phyloP scores from a whole-genome alignment of 92 coral and sea anemone species.

The Epizoanthus scotinus region DNA sequence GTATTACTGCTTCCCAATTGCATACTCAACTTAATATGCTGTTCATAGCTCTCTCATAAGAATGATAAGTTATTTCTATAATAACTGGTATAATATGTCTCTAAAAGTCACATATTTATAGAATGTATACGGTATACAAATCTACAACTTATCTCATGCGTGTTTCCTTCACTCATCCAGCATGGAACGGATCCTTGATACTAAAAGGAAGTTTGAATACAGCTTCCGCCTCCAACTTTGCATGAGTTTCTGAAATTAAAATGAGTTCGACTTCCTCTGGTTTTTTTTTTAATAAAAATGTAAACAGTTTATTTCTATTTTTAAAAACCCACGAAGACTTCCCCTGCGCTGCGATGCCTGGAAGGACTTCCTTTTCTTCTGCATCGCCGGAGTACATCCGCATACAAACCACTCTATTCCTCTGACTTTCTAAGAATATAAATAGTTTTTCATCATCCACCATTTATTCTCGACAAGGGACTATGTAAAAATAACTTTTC shows the following conservation, averaged over 20 bases:
- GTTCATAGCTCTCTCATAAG: too few species aligned
- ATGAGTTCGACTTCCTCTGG: background rate
- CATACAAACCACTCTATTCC: background rate
- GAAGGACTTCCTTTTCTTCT: background rate
- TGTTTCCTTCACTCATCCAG: background rate
- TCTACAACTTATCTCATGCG: background rate
- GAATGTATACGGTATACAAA: background rate
- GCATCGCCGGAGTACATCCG: background rate
- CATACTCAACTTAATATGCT: too few species aligned
- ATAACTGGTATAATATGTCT: too few species aligned
- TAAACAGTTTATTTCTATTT: background rate
- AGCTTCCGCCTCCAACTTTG: constrained; percentile 15
- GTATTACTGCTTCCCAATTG: too few species aligned
- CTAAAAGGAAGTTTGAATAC: background rate
- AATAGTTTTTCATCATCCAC: background rate
- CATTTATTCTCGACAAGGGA: background rate
- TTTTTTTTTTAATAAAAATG: background rate
- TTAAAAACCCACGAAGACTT: background rate
- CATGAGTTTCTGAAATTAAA: background rate
- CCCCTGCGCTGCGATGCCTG: background rate
- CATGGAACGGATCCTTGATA: background rate
- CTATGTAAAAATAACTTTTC: background rate
- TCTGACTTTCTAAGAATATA: background rate
- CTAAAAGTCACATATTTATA: too few species aligned
- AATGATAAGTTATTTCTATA: too few species aligned